These are phyloP conservation scores for Epiblema foenella DNA, from an alignment of 2,888 invertebrate species.

Conservation along the genomic window DNA sequence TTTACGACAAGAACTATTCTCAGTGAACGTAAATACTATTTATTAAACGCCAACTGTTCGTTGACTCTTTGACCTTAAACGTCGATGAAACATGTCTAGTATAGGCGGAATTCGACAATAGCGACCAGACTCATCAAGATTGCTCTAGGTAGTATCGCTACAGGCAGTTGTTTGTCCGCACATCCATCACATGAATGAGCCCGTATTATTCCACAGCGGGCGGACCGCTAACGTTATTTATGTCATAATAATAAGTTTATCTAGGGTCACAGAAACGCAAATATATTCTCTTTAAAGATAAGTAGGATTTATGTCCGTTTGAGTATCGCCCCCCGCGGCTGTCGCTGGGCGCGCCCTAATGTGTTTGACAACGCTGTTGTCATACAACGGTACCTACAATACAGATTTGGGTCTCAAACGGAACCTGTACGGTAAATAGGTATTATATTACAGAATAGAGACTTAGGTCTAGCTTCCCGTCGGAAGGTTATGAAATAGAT, in stretches of 20 bases:
- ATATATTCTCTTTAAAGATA: constrained; percentile 68
- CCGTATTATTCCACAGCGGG: constrained; percentile 75
- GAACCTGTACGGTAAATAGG: not conserved
- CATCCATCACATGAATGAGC: constrained; percentile 51
- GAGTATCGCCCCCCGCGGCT: constrained; percentile 62
- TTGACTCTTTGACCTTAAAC: constrained; percentile 9
- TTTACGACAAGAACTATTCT: not conserved
- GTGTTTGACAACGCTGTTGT: not conserved
- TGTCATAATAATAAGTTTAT: constrained; percentile 82
- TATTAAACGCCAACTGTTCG: constrained; percentile 5
- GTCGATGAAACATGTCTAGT: constrained; percentile 12
- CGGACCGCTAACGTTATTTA: constrained; percentile 64
- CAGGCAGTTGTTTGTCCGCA: constrained; percentile 38
- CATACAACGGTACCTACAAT: not conserved
- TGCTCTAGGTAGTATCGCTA: constrained; percentile 5
- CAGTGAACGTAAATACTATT: not conserved
- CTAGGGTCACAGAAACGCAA: constrained; percentile 73
- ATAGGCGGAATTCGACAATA: constrained; percentile 26
- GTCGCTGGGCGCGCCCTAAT: constrained; percentile 45
- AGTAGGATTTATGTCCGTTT: constrained; percentile 63
- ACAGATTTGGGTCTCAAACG: not conserved
- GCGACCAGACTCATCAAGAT: not conserved
- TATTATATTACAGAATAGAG: not conserved
- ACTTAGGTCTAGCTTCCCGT: not conserved
- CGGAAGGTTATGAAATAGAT: not conserved